Evolutionary conservation across 2,113 vertebrate genomes (phyloP).

Genomic region (Brienomyrus longianalis): DNA sequence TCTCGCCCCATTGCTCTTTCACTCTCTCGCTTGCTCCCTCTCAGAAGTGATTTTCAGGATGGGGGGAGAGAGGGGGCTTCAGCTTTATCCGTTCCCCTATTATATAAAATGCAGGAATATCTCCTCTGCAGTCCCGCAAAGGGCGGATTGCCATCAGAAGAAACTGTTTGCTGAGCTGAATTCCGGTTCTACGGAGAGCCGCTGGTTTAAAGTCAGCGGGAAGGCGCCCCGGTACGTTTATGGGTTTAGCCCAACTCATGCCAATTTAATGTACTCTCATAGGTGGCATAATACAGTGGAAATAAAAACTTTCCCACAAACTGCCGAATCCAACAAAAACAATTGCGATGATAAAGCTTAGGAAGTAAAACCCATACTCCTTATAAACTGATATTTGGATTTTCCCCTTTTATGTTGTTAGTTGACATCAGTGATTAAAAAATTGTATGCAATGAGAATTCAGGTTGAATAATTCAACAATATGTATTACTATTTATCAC

Average conservation of each 20-base stretch:
- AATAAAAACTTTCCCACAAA: background rate
- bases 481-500: background rate
- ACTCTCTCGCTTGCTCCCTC: background rate
- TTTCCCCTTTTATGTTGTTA: background rate
- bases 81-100: slow-evolving; percentile 40
- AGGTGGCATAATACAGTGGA: background rate
- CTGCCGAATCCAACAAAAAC: background rate
- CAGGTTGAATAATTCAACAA: background rate
- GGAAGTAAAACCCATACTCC: background rate
- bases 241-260: background rate
- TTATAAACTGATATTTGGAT: background rate
- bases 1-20: slow-evolving; percentile 8
- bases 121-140: slow-evolving; percentile 20
- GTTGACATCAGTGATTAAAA: background rate
- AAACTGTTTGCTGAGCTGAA: slow-evolving; percentile 27
- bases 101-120: slow-evolving; percentile 45
- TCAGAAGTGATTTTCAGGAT: slow-evolving; percentile 47
- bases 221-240: background rate
- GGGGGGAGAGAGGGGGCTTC: slow-evolving; percentile 36
- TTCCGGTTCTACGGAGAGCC: background rate
- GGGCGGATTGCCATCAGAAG: slow-evolving; percentile 13
- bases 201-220: background rate
- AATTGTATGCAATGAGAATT: background rate
- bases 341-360: background rate
- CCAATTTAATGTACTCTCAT: background rate